These are phyloP conservation scores for Crotalus helleri DNA, from an alignment of 2,113 vertebrate genomes.

Conservation along the genomic window DNA sequence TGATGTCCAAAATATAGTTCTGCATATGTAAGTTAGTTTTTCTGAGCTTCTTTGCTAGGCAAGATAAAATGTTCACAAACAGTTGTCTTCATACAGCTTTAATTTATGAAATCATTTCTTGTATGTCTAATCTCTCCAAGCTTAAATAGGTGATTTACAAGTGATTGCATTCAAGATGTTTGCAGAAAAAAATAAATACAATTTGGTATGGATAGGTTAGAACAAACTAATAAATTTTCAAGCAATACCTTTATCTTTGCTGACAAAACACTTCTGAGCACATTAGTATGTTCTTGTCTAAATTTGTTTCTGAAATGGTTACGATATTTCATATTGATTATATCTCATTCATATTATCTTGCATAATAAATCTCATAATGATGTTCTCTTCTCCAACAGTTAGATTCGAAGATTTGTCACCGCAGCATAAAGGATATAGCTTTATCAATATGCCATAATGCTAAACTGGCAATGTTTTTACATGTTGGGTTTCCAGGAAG, in stretches of 20 bases:
- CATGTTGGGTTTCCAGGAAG: background rate
- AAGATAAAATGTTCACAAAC: background rate
- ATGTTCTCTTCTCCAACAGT: background rate
- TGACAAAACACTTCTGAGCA: background rate
- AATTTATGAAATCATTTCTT: background rate
- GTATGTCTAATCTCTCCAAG: background rate
- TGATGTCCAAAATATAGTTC: background rate
- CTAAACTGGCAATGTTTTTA: background rate
- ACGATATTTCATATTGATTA: background rate
- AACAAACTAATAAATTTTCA: background rate
- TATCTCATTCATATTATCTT: conserved; percentile 1
- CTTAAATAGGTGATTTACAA: conserved; percentile 2
- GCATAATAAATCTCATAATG: background rate
- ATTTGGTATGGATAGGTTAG: background rate
- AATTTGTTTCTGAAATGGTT: background rate
- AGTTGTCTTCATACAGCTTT: background rate
- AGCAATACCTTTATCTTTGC: background rate
- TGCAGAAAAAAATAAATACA: background rate
- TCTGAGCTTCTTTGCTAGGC: background rate
- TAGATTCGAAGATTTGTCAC: background rate
- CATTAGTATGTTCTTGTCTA: conserved; percentile 8
- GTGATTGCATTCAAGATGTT: background rate
- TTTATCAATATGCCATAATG: background rate
- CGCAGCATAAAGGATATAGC: background rate
- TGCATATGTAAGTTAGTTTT: background rate